Base-by-base conservation (phyloP, 2,113 vertebrate species). In the Trematomus loennbergii region DNA sequence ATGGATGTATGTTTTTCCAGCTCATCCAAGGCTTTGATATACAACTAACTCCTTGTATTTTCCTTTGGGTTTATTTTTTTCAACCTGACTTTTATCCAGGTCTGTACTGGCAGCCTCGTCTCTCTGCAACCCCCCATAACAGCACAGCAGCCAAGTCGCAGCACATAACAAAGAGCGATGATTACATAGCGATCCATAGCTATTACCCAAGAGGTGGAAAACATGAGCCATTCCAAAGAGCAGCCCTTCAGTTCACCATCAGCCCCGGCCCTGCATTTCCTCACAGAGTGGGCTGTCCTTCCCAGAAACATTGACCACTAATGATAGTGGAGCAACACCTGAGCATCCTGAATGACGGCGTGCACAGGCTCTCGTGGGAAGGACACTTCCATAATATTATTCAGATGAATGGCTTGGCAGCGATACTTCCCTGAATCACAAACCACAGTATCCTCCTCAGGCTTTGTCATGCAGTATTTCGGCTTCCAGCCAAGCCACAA, bases 261-360 rank as follows among this genome's bases (percentile, higher is more conserved):
- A 17, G 66, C 13, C 4, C 52, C 58, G 11, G 74, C 72, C 65
- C 53, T 6, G 67, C 88, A 79, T 89, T 88, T 79, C 60, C 79
- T 55, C 25, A 75, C 69, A 72, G 50, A 46, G 7, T 63, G 75
- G 87, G 86, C 64, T 80, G 84, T 81, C 80, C 64, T 92, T 94
- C 90, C 88, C 88, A 89, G 91, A 94, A 94, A 88, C 87, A 78
- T 79, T 92, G 89, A 88, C 89, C 85, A 85, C 91, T 92, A 94
- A 94, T 94, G 86, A 92, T 85, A 89, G 89, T 82, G 85, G 58
- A 91, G 89, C 64, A 84, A 84, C 91, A 93, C 93, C 92, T 91
- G 89, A 88, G 78, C 81, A 87, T 87, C 77, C 78, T 75, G 75
- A 87, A 83, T 90, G 87, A 84, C 78, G 80, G 67, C 40, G 3